Evolutionary conservation across 2,113 vertebrate genomes (phyloP).

Genomic region (Todiramphus saurophagus): DNA sequence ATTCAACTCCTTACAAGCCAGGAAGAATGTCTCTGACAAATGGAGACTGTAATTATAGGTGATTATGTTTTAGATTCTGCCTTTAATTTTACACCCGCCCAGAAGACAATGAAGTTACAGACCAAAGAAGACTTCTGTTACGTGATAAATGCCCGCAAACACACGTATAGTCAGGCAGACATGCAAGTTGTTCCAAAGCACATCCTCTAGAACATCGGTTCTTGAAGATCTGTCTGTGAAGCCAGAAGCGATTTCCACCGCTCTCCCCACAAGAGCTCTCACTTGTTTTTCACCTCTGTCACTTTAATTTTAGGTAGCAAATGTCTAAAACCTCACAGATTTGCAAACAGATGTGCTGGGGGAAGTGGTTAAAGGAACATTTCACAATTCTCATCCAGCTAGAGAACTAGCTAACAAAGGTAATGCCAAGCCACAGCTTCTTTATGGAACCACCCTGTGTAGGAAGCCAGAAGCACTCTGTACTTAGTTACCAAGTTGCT

Average conservation of each 20-base stretch:
- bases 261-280: neutral
- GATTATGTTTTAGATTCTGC: neutral
- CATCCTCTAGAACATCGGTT: neutral
- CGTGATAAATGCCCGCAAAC: neutral
- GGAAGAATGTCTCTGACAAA: neutral
- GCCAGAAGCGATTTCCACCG: neutral
- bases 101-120: neutral
- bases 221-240: neutral
- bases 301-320: conserved; percentile 25
- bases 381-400: neutral
- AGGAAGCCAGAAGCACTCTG: conserved; percentile 52
- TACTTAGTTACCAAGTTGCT: neutral
- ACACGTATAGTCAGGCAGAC: accelerated
- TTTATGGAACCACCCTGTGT: conserved; percentile 26
- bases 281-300: neutral
- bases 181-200: neutral
- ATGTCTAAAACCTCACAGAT: conserved; percentile 24
- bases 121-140: neutral
- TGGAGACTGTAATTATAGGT: neutral
- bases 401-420: conserved; percentile 16
- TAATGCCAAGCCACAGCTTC: conserved; percentile 61
- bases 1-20: neutral
- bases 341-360: conserved; percentile 46
- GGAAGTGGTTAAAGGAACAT: conserved; percentile 42
- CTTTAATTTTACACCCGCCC: neutral